Conservation (phyloP, 2,797 vertebrate genomes). For the Steatocranus sp. region DNA sequence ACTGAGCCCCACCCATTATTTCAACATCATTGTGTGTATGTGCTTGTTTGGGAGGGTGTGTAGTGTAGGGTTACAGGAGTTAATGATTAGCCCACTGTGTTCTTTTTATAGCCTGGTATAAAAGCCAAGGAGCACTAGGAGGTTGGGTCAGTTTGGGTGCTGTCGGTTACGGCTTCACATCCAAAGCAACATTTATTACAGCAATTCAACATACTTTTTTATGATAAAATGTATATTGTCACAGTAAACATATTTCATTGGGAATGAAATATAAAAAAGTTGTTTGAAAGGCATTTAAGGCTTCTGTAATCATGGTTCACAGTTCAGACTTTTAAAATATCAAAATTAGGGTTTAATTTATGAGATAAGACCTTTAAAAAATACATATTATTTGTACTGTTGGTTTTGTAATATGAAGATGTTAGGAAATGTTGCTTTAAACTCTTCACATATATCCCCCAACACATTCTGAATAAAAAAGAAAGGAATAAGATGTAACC, state of each 20-base stretch:
- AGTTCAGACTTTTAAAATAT: neutral
- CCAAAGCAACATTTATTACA: neutral
- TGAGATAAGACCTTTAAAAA: neutral
- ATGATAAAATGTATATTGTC: neutral
- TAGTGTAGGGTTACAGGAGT: constrained; percentile 49
- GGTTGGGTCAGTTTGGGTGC: neutral
- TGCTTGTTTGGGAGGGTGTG: neutral
- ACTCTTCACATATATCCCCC: fast-evolving
- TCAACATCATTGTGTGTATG: constrained; percentile 34
- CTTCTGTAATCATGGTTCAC: neutral
- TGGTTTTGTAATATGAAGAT: neutral
- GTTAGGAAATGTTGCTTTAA: fast-evolving
- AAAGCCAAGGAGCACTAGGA: constrained; percentile 25
- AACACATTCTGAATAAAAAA: neutral
- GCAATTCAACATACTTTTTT: neutral
- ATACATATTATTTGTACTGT: fast-evolving
- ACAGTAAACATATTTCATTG: neutral
- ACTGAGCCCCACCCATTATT: constrained; percentile 42
- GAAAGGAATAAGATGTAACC: neutral
- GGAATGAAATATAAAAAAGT: neutral
- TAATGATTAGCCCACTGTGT: constrained; percentile 28
- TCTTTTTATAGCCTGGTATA: constrained; percentile 61
- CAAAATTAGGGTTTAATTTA: neutral
- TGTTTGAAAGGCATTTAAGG: neutral
- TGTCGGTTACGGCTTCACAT: neutral